Percentiles rank a stretch among this genome's conserved stretches.
Evolutionary conservation across 1,140 invertebrate genomes (phyloP).

Genomic region (Philopotamus ludificatus): DNA sequence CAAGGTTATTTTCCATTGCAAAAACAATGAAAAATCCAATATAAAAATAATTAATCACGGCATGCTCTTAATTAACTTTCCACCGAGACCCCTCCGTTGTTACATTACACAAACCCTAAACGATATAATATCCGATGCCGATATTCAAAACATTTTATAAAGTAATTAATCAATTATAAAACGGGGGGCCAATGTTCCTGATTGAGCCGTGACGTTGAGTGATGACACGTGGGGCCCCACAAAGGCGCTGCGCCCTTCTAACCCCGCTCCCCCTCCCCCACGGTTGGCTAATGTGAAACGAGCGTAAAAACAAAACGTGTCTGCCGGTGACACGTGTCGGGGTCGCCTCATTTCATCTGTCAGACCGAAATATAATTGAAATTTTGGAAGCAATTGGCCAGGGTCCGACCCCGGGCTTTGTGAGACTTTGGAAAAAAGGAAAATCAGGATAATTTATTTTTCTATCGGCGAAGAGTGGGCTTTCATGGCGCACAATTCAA

Average conservation of each 20-base stretch:
- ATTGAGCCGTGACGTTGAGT: background rate
- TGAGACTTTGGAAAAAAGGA: background rate
- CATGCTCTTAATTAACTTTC: too few relatives aligned
- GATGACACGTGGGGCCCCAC: background rate
- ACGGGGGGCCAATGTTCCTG: too few relatives aligned
- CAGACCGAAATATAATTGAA: constrained; percentile 18
- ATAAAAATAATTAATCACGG: too few relatives aligned
- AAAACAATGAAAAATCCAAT: too few relatives aligned
- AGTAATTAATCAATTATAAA: too few relatives aligned
- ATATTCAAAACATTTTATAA: too few relatives aligned
- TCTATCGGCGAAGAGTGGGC: background rate
- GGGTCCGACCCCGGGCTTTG: background rate
- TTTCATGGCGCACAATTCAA: background rate
- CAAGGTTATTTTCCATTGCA: too few relatives aligned
- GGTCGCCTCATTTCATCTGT: constrained; percentile 23
- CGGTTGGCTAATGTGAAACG: constrained; percentile 1
- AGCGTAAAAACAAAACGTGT: constrained; percentile 24
- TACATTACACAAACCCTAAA: too few relatives aligned
- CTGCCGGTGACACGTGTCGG: constrained; percentile 18
- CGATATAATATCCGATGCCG: too few relatives aligned
- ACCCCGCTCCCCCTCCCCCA: too few relatives aligned
- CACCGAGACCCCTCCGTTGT: too few relatives aligned
- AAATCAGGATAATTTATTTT: background rate
- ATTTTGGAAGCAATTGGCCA: constrained; percentile 3
- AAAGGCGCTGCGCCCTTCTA: background rate